Evolutionary conservation across 2,888 invertebrate species (phyloP), one percentile per base, ranked within the genome.

Genomic region (Limnephilus auricula): DNA sequence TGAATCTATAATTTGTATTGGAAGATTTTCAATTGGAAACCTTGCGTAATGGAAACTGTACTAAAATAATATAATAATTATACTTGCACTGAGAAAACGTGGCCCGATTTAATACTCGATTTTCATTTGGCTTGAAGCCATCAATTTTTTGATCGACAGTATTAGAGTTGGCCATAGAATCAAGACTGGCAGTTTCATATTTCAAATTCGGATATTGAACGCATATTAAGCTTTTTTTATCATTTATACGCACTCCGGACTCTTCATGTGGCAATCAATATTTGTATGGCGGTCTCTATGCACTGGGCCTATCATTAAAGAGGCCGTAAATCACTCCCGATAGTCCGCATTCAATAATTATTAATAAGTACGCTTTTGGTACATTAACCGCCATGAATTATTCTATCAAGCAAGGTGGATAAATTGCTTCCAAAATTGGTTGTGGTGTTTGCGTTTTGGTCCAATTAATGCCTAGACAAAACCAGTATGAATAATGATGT

Each of bases 261-360:
- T 65, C 50, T 65, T 65, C 25, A 37, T 89, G 89, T 78, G 89
- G 79, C 78, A 79, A 89, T 89, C 79, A 78, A 89, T 89, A 89
- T 89, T 89, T 89, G 79, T 89, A 79, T 34, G 79, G 89, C 79
- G 79, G 89, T 34, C 79, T 89, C 18, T 5, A 31, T 86, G 50
- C 30, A 86, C 50, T 32, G 50, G 50, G 31, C 30, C 86, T 86
- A 87, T 87, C 50, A 87, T 87, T 87, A 87, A 65, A 65, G 30
- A 4, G 50, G 87, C 15, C 10, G 50, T 87, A 15, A 87, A 87
- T 86, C 86, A 86, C n/a, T 86, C 50, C 50, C 31, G 65, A 65
- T 30, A 31, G 50, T 32, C 65, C 30, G 65, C 18, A 87, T 50
- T 87, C n/a, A 34, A 50, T 50, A 87, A 87, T 87, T 87, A 87